Conservation (phyloP, 2,888 invertebrate species). For the Drosophila mettleri region DNA sequence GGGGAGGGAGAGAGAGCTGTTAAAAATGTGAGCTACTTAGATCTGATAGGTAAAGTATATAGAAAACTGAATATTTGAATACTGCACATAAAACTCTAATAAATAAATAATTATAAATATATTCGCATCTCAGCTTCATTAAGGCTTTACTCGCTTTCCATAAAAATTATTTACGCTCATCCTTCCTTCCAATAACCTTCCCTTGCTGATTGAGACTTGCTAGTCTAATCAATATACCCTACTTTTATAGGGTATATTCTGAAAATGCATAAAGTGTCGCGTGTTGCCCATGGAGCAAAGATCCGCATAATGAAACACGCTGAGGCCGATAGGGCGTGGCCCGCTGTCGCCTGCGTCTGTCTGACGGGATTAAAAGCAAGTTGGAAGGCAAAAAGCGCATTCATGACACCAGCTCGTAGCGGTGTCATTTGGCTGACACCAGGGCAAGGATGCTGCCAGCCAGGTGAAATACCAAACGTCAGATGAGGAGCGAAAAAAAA, state of each 20-base stretch:
- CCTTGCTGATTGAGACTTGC: neutral
- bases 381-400: conserved; percentile 54
- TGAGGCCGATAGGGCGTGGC: conserved; percentile 4
- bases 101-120: no score
- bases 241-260: neutral
- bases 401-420: conserved; percentile 34
- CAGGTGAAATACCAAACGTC: conserved; percentile 45
- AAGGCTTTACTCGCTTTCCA: no score
- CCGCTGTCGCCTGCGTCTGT: conserved; percentile 26
- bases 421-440: conserved; percentile 20
- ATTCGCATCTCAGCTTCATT: no score
- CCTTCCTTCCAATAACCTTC: no score
- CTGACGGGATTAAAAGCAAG: conserved; percentile 53
- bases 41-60: neutral
- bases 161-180: no score
- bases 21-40: neutral
- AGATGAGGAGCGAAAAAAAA: neutral
- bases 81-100: no score
- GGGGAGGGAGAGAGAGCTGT: no score
- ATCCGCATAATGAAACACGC: conserved; percentile 43
- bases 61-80: no score
- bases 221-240: neutral
- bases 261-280: conserved; percentile 44
- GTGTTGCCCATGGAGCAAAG: conserved; percentile 20
- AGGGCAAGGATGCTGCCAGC: conserved; percentile 4